Evolutionary conservation across 2,888 invertebrate species (phyloP), one percentile per base, ranked within the genome.

Genomic region (Drosophila basisetae): DNA sequence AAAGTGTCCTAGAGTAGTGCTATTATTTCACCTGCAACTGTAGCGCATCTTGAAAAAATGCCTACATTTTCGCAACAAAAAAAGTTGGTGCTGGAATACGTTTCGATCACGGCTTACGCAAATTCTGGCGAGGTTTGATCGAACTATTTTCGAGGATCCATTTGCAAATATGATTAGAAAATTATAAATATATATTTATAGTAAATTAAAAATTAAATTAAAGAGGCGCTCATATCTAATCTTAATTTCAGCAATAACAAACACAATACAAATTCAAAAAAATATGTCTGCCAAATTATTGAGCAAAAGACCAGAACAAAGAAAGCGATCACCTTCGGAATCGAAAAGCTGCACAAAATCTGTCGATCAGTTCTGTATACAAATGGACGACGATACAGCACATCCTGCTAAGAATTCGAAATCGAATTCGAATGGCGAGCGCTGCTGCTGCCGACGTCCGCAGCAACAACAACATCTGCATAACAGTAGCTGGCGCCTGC

Each of bases 371-470:
- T 47, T 47, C 16, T 16, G 16, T 9, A 25, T 47, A 47, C 47
- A 47, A 47, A 25, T 47, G 47, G 47, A 47, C 9, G 16, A 16
- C 25, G 47, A 47, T 47, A 18, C 25, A 25, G 39, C 49, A n/a
- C 18, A 56, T 13, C 22, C 22, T 47, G 25, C 16, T 25, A 25
- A 16, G 47, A 25, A 9, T 25, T 47, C 47, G 16, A 47, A 25
- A 25, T 25, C 47, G 28, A 47, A 9, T 47, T 47, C 25, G 25
- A 47, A 47, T 25, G 25, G 16, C 47, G 47, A 47, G 47, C 47
- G 47, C 47, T 65, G 67, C 37, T 16, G 63, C 31, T 76, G 72
- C 52, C 53, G 18, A 3, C 39, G 31, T 1, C 7, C 53, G 11
- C 39, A 28, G 4, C 54, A 22, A 43, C 55, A 41, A 39, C 31